Evolutionary conservation across 2,797 vertebrate species (phyloP), one percentile per base, ranked within the genome.

Genomic region (Mastacembelus armatus): DNA sequence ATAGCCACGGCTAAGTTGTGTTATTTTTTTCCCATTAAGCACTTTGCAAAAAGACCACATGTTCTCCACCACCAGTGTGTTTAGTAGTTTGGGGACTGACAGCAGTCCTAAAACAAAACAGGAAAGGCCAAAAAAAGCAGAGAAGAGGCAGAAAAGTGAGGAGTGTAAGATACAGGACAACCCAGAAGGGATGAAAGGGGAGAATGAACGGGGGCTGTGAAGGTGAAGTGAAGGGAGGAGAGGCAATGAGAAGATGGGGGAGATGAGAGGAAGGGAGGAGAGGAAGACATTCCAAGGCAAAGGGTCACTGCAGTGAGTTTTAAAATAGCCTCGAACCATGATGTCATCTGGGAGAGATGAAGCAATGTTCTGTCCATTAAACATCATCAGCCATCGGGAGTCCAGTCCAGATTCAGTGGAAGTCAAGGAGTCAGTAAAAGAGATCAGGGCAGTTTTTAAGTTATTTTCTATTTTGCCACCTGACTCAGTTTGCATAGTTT

Each of bases 251-350:
- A 50, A 39, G 52, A 40, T 29, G 43, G n/a, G 50, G 40, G 16
- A 49, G 32, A 63, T 21, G 54, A 61, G 43, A 49, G 55, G 49
- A 63, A 35, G 35, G 50, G 58, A 40, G 35, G 50, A 45, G 64
- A 44, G 16, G 43, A 48, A 36, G 22, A 45, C 22, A 65, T 58
- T 67, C 71, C 19, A 2, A 62, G 78, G 64, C 29, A 6, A 72
- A 69, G 68, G 81, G 85, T 88, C 84, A 85, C 63, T 74, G 81
- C 76, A 73, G 82, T 47, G 50, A 3, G 58, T 84, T 89, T 80
- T 78, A 84, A 91, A 91, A 91, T 92, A 92, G 84, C 81, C 73
- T 29, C 64, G 83, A 74, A 71, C 76, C 47, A 87, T 92, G 87
- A 90, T 89, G 89, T 92, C 91, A 92, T 74, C 64, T 10, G n/a